phyloP scores from a whole-genome alignment of 2,113 vertebrate species.

The Tragulus kanchil region DNA sequence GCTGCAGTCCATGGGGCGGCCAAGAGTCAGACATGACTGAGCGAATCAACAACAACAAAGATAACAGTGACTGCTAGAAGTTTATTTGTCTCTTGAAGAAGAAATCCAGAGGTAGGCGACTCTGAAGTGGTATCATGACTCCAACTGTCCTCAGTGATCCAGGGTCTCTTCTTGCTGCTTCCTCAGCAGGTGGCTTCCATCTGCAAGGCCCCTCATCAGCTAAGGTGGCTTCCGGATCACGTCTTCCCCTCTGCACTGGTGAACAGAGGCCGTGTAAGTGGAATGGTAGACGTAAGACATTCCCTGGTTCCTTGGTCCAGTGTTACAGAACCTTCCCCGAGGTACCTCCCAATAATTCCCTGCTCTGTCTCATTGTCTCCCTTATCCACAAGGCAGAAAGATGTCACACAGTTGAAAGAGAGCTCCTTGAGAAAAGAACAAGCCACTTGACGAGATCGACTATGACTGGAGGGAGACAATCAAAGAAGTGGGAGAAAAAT shows the following conservation, averaged over 20 bases:
- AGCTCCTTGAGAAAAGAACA: background rate
- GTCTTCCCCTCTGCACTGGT: background rate
- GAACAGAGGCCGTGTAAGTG: background rate
- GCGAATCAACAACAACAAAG: background rate
- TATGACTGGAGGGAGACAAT: background rate
- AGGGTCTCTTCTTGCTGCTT: too few relatives aligned
- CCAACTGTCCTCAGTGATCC: background rate
- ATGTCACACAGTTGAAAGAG: background rate
- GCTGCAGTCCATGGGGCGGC: background rate
- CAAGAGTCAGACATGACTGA: background rate
- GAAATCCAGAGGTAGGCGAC: background rate
- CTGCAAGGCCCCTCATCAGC: background rate
- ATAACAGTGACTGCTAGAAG: background rate
- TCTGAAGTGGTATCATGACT: background rate
- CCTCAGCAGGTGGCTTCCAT: background rate
- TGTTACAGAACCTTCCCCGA: fast-evolving
- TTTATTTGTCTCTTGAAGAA: background rate
- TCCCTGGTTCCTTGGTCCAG: fast-evolving
- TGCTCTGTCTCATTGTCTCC: too few relatives aligned
- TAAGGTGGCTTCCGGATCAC: background rate
- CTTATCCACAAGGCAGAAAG: background rate
- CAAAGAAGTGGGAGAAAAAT: background rate
- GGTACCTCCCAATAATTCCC: background rate
- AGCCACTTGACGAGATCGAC: too few relatives aligned
- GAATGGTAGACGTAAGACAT: fast-evolving